phyloP scores from a whole-genome alignment of 2,113 vertebrate genomes.

The Channa argus region DNA sequence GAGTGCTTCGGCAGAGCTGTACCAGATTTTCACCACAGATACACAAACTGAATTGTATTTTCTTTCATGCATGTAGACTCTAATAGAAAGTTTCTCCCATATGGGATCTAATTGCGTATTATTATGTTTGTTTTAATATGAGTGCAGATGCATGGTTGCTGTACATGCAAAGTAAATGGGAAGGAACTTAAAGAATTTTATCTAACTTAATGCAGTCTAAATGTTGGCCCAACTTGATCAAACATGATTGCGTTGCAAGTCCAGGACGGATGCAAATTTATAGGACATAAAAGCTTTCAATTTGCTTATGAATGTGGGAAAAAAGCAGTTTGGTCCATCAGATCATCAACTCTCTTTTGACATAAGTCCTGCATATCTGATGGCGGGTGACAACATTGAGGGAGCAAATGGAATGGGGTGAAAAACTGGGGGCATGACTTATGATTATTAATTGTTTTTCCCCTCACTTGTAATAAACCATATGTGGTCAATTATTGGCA shows the following conservation, averaged over 20 bases:
- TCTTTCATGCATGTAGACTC: background rate
- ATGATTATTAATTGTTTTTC: constrained; percentile 48
- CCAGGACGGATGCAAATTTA: background rate
- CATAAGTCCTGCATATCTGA: constrained; percentile 5
- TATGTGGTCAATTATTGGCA: constrained; percentile 37
- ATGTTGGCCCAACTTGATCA: background rate
- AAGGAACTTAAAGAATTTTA: background rate
- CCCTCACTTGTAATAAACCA: constrained; percentile 53
- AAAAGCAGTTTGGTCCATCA: too few relatives aligned
- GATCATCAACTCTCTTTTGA: background rate
- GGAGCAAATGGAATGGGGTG: constrained; percentile 4
- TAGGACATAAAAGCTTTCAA: too few relatives aligned
- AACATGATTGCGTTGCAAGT: background rate
- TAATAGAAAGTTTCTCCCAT: constrained; percentile 20
- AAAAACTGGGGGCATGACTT: constrained; percentile 50
- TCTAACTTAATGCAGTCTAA: background rate
- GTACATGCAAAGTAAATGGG: background rate
- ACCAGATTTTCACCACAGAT: constrained; percentile 49
- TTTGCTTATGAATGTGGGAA: too few relatives aligned
- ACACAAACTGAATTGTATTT: constrained; percentile 30
- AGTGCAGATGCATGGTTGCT: background rate
- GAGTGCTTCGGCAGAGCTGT: constrained; percentile 51
- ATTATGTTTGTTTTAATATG: background rate
- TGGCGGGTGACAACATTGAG: background rate
- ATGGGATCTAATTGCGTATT: background rate